phyloP scores from a whole-genome alignment of 1,140 invertebrate species.

The Drosophila setifemur region DNA sequence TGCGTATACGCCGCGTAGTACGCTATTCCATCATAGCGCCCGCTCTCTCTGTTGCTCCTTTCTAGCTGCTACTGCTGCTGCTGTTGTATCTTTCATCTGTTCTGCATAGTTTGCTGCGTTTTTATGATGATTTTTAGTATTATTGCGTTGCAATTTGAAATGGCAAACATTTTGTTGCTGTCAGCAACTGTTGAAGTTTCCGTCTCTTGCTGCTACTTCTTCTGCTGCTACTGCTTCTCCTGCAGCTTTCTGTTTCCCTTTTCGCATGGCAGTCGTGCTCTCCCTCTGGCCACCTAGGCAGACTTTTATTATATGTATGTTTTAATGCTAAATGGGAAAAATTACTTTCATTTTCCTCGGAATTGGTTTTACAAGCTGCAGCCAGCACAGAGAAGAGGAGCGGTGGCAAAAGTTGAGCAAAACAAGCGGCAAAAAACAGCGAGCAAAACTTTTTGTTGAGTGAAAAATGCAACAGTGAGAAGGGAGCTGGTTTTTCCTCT shows the following conservation, averaged over 20 bases:
- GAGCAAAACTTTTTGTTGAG: conserved; percentile 59
- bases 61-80: background rate
- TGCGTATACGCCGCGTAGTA: conserved; percentile 20
- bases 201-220: background rate
- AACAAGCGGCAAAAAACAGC: conserved; percentile 53
- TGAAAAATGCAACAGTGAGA: conserved; percentile 69
- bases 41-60: background rate
- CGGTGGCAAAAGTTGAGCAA: conserved; percentile 55
- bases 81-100: conserved; percentile 9
- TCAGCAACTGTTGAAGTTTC: conserved; percentile 40
- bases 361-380: conserved; percentile 75
- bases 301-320: conserved; percentile 71
- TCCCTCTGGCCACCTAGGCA: conserved; percentile 16
- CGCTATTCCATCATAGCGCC: conserved; percentile 8
- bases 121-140: conserved; percentile 76
- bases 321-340: conserved; percentile 76
- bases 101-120: conserved; percentile 45
- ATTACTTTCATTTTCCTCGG: conserved; percentile 78
- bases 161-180: conserved; percentile 74
- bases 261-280: background rate
- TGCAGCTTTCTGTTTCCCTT: background rate
- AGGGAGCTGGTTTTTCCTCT: conserved; percentile 7
- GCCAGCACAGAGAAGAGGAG: conserved; percentile 1
- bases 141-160: conserved; percentile 76
- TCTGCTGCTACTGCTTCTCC: background rate